phyloP scores from a whole-genome alignment of 2,888 invertebrate genomes.

The Sycophila texana region DNA sequence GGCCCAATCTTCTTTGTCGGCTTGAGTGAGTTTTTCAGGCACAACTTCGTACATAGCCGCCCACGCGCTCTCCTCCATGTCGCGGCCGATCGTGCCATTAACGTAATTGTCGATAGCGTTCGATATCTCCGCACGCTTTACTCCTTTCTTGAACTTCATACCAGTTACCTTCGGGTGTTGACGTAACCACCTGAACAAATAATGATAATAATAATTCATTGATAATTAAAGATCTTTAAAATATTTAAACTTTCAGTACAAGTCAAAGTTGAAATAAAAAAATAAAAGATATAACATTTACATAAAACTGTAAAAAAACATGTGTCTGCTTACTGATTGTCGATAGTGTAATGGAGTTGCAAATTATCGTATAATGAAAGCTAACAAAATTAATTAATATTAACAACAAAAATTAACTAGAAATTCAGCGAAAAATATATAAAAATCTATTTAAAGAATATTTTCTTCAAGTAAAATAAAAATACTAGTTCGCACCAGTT shows the following conservation, averaged over 20 bases:
- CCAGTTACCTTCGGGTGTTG: conserved; percentile 90
- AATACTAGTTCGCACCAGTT: conserved; percentile 83
- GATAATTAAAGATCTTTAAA: too few relatives aligned
- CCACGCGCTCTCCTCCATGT: conserved; percentile 88
- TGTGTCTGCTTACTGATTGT: too few relatives aligned
- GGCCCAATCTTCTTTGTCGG: conserved; percentile 84
- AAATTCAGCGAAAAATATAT: conserved; percentile 7
- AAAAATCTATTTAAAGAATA: background rate
- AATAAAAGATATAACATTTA: background rate
- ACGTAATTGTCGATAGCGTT: conserved; percentile 98
- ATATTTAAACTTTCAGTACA: too few relatives aligned
- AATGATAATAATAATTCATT: background rate
- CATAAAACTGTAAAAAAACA: too few relatives aligned
- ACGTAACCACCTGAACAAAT: conserved; percentile 90
- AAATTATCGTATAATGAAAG: conserved; percentile 2
- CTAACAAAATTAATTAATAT: conserved; percentile 25
- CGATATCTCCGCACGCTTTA: conserved; percentile 93
- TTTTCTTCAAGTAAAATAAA: too few relatives aligned
- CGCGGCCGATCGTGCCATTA: conserved; percentile 92
- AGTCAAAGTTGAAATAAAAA: too few relatives aligned
- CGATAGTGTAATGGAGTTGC: too few relatives aligned
- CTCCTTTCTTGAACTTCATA: conserved; percentile 90
- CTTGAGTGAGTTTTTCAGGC: conserved; percentile 83
- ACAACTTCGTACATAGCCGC: conserved; percentile 84
- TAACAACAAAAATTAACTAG: conserved; percentile 9